phyloP scores from a whole-genome alignment of 37 sponge, comb jelly and placozoan species.

The Chondrosia reniformis region DNA sequence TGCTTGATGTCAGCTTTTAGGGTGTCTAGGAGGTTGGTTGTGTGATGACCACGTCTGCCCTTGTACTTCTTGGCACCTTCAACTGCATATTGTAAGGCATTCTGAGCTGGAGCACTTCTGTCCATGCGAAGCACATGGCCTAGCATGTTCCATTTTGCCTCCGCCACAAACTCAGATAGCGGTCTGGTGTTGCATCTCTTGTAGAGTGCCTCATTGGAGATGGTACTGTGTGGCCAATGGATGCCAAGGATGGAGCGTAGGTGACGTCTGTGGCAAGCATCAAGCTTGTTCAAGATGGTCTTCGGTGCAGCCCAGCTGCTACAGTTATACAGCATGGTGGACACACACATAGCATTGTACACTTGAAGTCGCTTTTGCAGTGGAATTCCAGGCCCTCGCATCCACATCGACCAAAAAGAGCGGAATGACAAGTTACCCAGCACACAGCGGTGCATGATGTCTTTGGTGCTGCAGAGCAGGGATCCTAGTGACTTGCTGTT shows the following conservation, averaged over 20 bases:
- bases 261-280: constrained; percentile 10
- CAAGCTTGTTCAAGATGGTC: neutral
- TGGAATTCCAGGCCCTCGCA: neutral
- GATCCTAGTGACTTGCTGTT: constrained; percentile 21
- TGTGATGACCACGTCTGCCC: constrained; percentile 1
- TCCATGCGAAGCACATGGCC: constrained; percentile 11
- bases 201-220: constrained; percentile 14
- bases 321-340: constrained; percentile 12
- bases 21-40: constrained; percentile 2
- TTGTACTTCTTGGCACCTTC: constrained; percentile 1
- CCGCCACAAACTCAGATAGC: constrained; percentile 15
- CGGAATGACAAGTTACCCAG: neutral
- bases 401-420: constrained; percentile 9
- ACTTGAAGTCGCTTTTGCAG: constrained; percentile 1
- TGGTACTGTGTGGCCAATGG: constrained; percentile 3
- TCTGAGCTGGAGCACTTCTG: neutral
- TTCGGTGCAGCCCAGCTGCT: constrained; percentile 16
- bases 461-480: neutral
- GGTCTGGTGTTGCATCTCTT: neutral
- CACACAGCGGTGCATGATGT: neutral
- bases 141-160: neutral
- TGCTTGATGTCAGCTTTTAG: neutral
- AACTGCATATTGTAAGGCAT: neutral
- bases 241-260: constrained; percentile 1
- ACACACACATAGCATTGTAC: constrained; percentile 3